Base-by-base conservation (phyloP, 2,797 vertebrate genomes). In the Vultur gryphus region DNA sequence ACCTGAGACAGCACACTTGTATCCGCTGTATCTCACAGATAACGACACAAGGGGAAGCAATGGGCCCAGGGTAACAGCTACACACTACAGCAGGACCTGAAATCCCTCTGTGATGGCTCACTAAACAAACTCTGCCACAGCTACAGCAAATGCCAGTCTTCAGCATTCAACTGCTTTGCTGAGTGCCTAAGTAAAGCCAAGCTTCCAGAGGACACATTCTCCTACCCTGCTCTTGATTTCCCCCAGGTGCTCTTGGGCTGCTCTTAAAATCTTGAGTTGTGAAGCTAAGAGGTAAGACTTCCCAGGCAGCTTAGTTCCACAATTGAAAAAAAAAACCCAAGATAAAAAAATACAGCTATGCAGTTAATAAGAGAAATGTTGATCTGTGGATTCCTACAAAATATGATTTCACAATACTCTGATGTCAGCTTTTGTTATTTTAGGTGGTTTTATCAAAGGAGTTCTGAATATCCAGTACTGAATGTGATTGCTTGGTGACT, bases 21-120 rank as follows among this genome's bases (percentile, higher is more conserved):
- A 81, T 31, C 13, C 0, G 1, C 17, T 48, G 0, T 2, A 65
- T 35, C 48, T 67, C 82, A 84, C 8, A 64, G 24, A 12, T 4
- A 43, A 46, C 1, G 8, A 33, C 24, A 66, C 9, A 67, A 33
- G 0, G 0, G 23, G 61, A 72, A 93, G 46, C 14, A 25, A 46
- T 0, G 0, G 4, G 25, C 17, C 18, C 1, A 1, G 14, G 7
- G 29, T 33, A 85, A 67, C 23, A 90, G 25, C n/a, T 29, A 39
- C 17, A 28, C 18, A 8, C 6, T 16, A 31, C 26, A 91, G 41
- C 24, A 71, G 21, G 39, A 52, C 44, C 43, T 59, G 43, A 93
- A 76, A 77, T 39, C 35, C 35, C 16, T 15, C 72, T 51, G 28
- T 35, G 26, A 66, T 25, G 39, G 49, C 31, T 79, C 52, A 11